phyloP scores from a whole-genome alignment of 1,140 invertebrate genomes.

The Myzus persicae region DNA sequence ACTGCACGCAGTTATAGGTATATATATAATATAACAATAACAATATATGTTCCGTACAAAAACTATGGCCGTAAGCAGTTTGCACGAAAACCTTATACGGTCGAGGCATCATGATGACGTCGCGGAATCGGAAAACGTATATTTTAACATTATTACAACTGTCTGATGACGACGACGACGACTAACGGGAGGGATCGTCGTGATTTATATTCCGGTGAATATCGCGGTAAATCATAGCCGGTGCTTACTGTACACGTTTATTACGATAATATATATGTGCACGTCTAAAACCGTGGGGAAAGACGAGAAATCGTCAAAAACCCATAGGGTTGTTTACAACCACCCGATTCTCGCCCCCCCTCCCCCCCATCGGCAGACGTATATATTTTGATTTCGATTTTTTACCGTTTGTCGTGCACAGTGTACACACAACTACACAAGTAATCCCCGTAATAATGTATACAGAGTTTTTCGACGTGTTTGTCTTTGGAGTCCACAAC shows the following conservation, averaged over 20 bases:
- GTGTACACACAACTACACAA: background rate
- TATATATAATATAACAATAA: no score
- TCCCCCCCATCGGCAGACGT: no score
- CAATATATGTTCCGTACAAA: background rate
- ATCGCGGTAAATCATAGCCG: background rate
- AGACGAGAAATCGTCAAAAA: slow-evolving; percentile 1
- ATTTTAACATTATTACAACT: background rate
- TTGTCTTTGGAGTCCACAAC: background rate
- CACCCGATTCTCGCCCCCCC: no score
- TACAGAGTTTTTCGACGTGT: background rate
- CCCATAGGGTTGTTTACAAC: background rate
- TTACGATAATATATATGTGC: background rate
- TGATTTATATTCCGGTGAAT: background rate
- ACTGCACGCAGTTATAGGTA: background rate
- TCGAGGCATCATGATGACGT: background rate
- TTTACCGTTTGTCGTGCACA: background rate
- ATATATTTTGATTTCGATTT: background rate
- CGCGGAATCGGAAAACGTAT: background rate
- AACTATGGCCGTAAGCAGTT: background rate
- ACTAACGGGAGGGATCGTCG: background rate
- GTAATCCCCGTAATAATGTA: background rate
- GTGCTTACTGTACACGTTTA: background rate
- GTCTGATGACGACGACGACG: no score
- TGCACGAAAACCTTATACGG: background rate
- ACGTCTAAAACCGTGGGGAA: background rate